A percentile compares a stretch with the other conserved stretches of the same genome.
These are phyloP conservation scores for Podiceps cristatus DNA, from an alignment of 2,113 vertebrate genomes.

Conservation along the genomic window DNA sequence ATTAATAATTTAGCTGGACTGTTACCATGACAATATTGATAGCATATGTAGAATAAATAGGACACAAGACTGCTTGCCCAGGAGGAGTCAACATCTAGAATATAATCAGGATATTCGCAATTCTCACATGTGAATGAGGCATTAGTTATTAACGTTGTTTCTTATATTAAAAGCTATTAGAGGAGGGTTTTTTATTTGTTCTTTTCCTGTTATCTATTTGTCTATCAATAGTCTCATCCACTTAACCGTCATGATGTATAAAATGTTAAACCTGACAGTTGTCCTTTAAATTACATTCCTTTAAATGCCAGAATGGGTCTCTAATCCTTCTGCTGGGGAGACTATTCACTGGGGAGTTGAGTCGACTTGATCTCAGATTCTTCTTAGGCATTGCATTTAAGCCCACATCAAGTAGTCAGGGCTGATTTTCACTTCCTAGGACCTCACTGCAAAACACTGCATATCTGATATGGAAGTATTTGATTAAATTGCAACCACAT, in stretches of 20 bases:
- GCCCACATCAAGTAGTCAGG: neutral
- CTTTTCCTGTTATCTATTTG: neutral
- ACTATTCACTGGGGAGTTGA: neutral
- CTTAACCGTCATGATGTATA: neutral
- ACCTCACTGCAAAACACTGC: neutral
- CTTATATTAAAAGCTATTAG: neutral
- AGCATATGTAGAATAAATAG: conserved; percentile 7
- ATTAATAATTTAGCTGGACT: conserved; percentile 15
- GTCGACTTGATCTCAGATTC: neutral
- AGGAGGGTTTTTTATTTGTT: neutral
- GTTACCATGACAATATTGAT: conserved; percentile 56
- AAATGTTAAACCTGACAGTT: conserved; percentile 8
- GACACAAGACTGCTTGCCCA: neutral
- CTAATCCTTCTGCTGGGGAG: neutral
- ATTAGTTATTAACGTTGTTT: neutral
- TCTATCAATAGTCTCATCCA: neutral
- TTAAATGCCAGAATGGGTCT: conserved; percentile 15
- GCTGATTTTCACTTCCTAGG: neutral
- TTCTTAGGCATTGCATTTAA: neutral
- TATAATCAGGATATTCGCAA: neutral
- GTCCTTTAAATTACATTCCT: conserved; percentile 15
- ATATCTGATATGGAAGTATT: neutral
- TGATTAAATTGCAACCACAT: neutral
- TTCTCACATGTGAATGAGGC: neutral
- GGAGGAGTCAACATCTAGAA: neutral